A percentile compares a stretch with the other conserved stretches of the same genome.
Evolutionary conservation across 2,113 vertebrate species (phyloP).

Genomic region (Myotis lucifugus): DNA sequence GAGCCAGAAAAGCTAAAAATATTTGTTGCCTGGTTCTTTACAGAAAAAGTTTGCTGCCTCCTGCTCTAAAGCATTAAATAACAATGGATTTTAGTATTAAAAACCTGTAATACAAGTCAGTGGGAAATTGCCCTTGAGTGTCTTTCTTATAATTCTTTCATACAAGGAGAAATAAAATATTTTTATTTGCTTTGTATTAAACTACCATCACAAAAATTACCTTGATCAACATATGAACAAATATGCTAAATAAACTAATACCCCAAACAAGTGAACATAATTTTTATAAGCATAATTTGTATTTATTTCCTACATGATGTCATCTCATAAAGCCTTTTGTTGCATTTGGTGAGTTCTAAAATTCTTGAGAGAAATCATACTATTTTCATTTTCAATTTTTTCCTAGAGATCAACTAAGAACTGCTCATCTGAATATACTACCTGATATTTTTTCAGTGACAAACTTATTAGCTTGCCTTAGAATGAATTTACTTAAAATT

Average conservation of each 20-base stretch:
- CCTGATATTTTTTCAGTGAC: background rate
- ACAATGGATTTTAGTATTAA: background rate
- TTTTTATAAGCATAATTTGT: background rate
- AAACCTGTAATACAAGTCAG: background rate
- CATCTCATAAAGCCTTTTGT: background rate
- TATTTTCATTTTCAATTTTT: background rate
- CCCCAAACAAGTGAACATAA: background rate
- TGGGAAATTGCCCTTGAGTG: background rate
- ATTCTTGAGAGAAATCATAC: background rate
- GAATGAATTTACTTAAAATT: background rate
- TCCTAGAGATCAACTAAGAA: background rate
- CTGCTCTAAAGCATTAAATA: background rate
- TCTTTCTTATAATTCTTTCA: background rate
- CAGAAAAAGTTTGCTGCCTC: background rate
- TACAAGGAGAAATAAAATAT: background rate
- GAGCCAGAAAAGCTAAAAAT: background rate
- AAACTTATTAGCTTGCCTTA: background rate
- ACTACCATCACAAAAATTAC: background rate
- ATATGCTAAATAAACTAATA: background rate
- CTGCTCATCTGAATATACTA: background rate
- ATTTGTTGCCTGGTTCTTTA: background rate
- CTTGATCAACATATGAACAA: background rate
- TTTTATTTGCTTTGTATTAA: constrained; percentile 10
- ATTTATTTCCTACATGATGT: background rate
- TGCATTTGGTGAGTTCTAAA: background rate